These are phyloP conservation scores for Meghimatium bilineatum DNA, from an alignment of 2,888 invertebrate genomes.

Conservation along the genomic window DNA sequence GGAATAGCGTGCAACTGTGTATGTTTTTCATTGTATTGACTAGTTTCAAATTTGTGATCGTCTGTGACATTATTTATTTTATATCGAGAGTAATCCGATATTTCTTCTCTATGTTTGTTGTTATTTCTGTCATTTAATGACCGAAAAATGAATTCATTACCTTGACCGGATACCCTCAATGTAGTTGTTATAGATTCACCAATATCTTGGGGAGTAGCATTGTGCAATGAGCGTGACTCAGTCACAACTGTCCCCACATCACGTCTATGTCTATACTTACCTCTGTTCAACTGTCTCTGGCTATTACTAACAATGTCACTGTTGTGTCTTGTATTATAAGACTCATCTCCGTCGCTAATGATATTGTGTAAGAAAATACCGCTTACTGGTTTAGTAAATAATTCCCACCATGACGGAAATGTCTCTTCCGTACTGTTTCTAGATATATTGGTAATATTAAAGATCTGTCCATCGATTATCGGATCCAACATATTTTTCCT, in stretches of 20 bases:
- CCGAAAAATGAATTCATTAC: background rate
- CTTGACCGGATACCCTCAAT: no score
- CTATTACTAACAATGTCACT: background rate
- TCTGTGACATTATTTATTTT: background rate
- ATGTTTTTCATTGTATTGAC: background rate
- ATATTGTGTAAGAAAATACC: background rate
- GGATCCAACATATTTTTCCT: background rate
- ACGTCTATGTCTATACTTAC: background rate
- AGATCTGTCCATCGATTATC: background rate
- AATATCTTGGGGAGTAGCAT: background rate
- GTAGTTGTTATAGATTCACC: no score
- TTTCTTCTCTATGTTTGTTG: no score
- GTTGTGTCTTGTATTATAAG: background rate
- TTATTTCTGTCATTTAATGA: background rate
- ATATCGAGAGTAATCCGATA: no score
- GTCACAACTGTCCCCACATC: background rate
- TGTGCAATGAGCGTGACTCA: background rate
- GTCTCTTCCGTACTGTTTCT: background rate
- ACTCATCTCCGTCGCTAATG: background rate
- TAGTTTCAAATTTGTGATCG: background rate
- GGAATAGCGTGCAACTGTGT: no score
- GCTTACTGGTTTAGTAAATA: no score
- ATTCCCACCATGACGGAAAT: slow-evolving; percentile 9
- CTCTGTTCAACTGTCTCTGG: background rate
- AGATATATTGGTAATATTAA: background rate